Conservation (phyloP, 2,888 invertebrate genomes). For the Pomacea canaliculata region DNA sequence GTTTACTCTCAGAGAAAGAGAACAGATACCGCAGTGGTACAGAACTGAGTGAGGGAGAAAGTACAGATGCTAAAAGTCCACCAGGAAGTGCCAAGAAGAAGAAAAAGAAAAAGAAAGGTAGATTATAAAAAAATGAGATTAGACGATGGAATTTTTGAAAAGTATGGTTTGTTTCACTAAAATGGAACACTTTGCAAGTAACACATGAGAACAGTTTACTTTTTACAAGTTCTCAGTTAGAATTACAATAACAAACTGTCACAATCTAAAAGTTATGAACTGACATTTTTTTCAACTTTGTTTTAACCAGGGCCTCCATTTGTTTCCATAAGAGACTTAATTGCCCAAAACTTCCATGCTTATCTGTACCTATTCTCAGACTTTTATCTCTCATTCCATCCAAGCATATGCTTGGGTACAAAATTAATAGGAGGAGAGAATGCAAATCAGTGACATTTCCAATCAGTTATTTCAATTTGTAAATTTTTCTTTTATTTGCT, state of each 20-base stretch:
- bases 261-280: background rate
- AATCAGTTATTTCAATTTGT: no score
- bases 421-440: no score
- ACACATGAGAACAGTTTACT: background rate
- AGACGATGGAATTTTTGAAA: background rate
- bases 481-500: no score
- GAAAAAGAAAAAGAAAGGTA: constrained; percentile 57
- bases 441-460: no score
- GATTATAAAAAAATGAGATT: background rate
- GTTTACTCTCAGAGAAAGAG: constrained; percentile 39
- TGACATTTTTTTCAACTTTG: background rate
- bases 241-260: background rate
- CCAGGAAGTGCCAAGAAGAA: constrained; percentile 39
- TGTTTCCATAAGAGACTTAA: no score
- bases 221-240: background rate
- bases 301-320: background rate
- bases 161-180: background rate
- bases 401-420: no score
- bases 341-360: no score
- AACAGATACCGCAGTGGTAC: constrained; percentile 25
- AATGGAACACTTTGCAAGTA: background rate
- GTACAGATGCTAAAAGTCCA: constrained; percentile 21
- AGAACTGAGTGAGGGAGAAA: constrained; percentile 21
- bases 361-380: no score
- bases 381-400: no score